These are phyloP conservation scores for Protonibea diacanthus DNA, from an alignment of 2,797 vertebrate species.

Conservation along the genomic window DNA sequence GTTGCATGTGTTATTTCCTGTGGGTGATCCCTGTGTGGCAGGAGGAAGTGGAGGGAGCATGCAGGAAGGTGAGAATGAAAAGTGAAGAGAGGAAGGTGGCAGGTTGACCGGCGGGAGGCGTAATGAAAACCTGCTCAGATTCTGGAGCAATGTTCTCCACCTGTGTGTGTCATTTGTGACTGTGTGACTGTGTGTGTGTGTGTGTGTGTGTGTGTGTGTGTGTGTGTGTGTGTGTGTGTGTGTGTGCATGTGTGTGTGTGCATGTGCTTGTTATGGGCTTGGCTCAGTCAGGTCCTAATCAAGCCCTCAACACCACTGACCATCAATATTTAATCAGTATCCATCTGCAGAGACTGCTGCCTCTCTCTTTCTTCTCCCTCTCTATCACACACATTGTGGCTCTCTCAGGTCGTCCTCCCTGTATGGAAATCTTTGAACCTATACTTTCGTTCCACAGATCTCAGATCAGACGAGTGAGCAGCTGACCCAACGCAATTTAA, in stretches of 20 bases:
- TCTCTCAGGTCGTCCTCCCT: constrained; percentile 35
- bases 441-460: constrained; percentile 37
- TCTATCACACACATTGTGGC: constrained; percentile 28
- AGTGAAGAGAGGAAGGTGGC: constrained; percentile 43
- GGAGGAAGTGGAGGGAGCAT: constrained; percentile 54
- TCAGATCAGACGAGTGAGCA: constrained; percentile 31
- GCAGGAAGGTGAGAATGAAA: constrained; percentile 65
- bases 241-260: constrained; percentile 37
- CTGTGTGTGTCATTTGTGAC: constrained; percentile 16
- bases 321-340: constrained; percentile 81
- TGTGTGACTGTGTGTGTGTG: constrained; percentile 37
- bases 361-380: constrained; percentile 45
- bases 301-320: constrained; percentile 70
- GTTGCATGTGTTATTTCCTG: constrained; percentile 40
- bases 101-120: constrained; percentile 52
- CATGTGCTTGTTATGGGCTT: constrained; percentile 30
- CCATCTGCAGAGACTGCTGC: constrained; percentile 72
- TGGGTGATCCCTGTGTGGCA: constrained; percentile 52
- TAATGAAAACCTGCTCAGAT: constrained; percentile 62
- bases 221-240: constrained; percentile 40
- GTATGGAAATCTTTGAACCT: constrained; percentile 28
- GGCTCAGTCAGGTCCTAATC: constrained; percentile 65
- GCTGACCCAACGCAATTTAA: constrained; percentile 31
- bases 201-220: constrained; percentile 18
- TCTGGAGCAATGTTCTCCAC: constrained; percentile 39